Evolutionary conservation across 2,888 invertebrate species (phyloP), one percentile per base, ranked within the genome.

Genomic region (Drosophila gaucha): DNA sequence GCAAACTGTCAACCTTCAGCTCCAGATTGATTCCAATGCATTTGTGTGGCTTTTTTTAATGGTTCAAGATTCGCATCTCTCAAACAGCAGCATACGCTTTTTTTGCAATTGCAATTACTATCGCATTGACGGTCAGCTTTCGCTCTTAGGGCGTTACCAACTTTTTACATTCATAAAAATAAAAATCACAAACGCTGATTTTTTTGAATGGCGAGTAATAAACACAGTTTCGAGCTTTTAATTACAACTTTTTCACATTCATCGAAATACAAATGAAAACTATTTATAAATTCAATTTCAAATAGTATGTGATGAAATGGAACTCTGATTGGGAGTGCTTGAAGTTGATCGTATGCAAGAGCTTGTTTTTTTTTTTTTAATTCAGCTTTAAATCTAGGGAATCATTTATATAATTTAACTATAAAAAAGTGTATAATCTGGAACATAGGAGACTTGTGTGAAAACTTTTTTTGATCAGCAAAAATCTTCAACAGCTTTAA

Each of bases 51-150:
- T 16, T 20, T 16, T 20, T 33, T 43, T 10, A 55, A 41, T 60
- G 36, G 14, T 10, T 35, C 9, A 6, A 36, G 54, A 51, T 65
- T 28, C 1, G 0, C 14, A 58, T 70, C 56, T 8, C 24, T 6
- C 20, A 12, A 18, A 6, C 1, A 20, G 20, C 38, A 38, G 38
- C 38, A 6, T 5, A 3, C 20, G 6, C 6, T 1, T 20, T 39
- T 22, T 22, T 39, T 39, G n/a, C n/a, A n/a, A n/a, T n/a, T n/a
- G 20, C n/a, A 22, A 39, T 39, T 22, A 12, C 22, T 3, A 20
- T 14, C 9, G n/a, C 9, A 14, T n/a, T n/a, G n/a, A n/a, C n/a
- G n/a, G n/a, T 9, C 30, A 2, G 14, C 35, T 9, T n/a, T n/a
- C n/a, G n/a, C 28, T 1, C 14, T 31, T 22, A 10, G 47, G 47